Base-by-base conservation (phyloP, 2,888 invertebrate genomes). In the Phania funesta region DNA sequence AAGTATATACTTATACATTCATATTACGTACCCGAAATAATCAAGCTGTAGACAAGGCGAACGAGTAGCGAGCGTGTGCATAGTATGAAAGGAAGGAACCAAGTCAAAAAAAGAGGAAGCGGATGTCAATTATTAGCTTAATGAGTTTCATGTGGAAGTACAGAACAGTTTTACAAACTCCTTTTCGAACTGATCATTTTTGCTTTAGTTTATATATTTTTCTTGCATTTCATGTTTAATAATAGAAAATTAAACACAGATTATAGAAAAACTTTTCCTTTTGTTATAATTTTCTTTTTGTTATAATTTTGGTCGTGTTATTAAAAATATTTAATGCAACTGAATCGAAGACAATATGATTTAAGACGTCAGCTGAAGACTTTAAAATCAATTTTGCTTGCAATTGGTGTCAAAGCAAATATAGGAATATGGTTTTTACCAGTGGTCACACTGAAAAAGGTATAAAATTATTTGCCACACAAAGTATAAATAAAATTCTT, bases 91-190 rank as follows among this genome's bases (percentile, higher is more conserved):
- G 62, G 82, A 82, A 82, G 50, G 22, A 71, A 52, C 32, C 60
- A 71, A 71, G 68, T 68, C 60, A 73, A 58, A 44, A 71, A 58
- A 58, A 70, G 74, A 64, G 80, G 80, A 83, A 83, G 62, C 78
- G 83, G 83, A 83, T 75, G 74, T 78, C 74, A 80, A 75, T 83
- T 80, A 80, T 83, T 80, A 75, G 80, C 83, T 83, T 80, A 83
- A 83, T 80, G 75, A 83, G 77, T 77, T 83, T 80, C 83, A 83
- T 83, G 80, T 74, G 80, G 77, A 80, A 77, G 80, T 62, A 77
- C 73, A 68, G 67, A 73, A 80, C 56, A 64, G 52, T 62, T 54
- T 68, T 73, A 56, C 41, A 79, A 78, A 58, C 52, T 74, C 44
- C 3, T 67, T 77, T 77, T 73, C 56, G 70, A 78, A 78, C 70